These are phyloP conservation scores for Petrocephalus microphthalmus DNA, from an alignment of 2,113 vertebrate species.

Conservation along the genomic window DNA sequence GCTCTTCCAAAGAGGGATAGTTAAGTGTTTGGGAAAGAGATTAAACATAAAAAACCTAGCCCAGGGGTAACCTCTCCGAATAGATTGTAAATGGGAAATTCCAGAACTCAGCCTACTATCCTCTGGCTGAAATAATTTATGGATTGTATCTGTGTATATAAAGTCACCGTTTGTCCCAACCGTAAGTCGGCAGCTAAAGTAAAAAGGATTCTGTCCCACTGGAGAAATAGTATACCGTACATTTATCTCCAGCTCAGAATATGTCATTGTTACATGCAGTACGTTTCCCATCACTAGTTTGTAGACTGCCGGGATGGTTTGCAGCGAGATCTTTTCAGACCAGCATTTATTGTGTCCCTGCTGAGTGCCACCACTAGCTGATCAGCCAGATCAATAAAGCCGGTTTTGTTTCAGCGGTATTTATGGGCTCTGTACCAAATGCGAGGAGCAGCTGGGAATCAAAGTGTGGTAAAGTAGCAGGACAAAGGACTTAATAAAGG, in stretches of 20 bases:
- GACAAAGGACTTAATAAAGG: not conserved
- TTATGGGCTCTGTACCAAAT: no score
- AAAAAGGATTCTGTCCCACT: not conserved
- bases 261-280: not conserved
- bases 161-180: not conserved
- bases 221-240: not conserved
- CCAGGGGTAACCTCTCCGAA: not conserved
- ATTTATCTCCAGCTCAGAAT: not conserved
- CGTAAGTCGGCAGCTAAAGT: not conserved
- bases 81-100: not conserved
- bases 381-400: not conserved
- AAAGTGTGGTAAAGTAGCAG: not conserved
- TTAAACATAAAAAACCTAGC: not conserved
- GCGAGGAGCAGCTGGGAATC: not conserved
- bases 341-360: not conserved
- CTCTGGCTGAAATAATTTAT: not conserved
- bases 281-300: not conserved
- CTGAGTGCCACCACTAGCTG: not conserved
- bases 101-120: not conserved
- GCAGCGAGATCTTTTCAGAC: not conserved
- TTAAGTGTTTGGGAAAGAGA: not conserved
- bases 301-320: not conserved
- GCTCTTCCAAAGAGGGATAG: not conserved
- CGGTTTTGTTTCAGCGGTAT: no score
- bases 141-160: not conserved